Evolutionary conservation across 2,888 invertebrate genomes (phyloP).

Genomic region (Eupithecia subumbrata): DNA sequence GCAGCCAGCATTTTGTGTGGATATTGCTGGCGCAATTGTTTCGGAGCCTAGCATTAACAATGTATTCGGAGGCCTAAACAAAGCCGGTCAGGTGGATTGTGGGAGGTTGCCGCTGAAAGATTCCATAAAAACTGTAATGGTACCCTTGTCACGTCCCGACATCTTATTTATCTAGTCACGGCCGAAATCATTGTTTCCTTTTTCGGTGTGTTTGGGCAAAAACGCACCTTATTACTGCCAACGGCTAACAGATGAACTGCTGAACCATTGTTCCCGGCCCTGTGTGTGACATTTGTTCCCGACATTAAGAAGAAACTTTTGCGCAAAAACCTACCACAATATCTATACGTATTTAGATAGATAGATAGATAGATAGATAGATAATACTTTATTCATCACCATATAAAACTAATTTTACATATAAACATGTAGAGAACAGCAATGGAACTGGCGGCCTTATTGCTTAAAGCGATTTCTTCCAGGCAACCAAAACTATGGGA

Average conservation of each 20-base stretch:
- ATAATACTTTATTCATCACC: too few relatives aligned
- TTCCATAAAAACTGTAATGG: conserved; percentile 79
- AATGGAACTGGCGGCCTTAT: too few relatives aligned
- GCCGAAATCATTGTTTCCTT: conserved; percentile 81
- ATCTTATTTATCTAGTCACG: conserved; percentile 82
- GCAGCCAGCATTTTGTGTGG: conserved; percentile 46
- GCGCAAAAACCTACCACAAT: conserved; percentile 48
- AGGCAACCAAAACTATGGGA: too few relatives aligned
- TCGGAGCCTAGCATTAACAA: conserved; percentile 64
- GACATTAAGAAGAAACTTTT: conserved; percentile 55
- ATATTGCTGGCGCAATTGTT: conserved; percentile 50
- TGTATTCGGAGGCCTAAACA: conserved; percentile 69
- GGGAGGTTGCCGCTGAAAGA: conserved; percentile 67
- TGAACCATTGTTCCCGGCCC: conserved; percentile 70
- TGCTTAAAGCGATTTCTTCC: too few relatives aligned
- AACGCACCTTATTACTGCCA: conserved; percentile 76
- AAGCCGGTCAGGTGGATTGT: conserved; percentile 71
- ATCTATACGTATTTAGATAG: conserved; percentile 59
- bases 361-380: too few relatives aligned
- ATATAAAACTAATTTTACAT: too few relatives aligned
- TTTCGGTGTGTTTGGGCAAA: conserved; percentile 70
- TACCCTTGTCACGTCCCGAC: conserved; percentile 80
- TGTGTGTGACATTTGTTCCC: conserved; percentile 72
- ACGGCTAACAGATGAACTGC: conserved; percentile 74
- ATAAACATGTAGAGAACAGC: too few relatives aligned